A percentile compares a stretch with the other conserved stretches of the same genome.
Evolutionary conservation across 2,888 invertebrate genomes (phyloP).

Genomic region (Caenorhabditis zanzibari): DNA sequence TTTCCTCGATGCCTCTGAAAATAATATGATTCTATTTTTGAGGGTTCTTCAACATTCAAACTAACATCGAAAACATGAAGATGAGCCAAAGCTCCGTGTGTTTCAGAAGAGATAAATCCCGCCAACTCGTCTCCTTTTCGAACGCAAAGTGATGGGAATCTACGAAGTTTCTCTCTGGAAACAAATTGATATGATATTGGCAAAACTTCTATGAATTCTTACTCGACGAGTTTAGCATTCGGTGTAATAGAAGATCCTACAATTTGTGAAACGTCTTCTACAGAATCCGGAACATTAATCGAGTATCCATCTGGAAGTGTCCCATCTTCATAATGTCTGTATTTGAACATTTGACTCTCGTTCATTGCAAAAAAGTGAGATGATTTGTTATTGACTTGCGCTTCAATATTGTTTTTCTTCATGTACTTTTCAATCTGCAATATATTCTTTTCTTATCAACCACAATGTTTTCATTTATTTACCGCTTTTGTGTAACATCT

Average conservation of each 20-base stretch:
- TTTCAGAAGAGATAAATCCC: constrained; percentile 64
- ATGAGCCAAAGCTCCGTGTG: constrained; percentile 62
- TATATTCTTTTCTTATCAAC: constrained; percentile 23
- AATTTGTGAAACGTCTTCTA: constrained; percentile 45
- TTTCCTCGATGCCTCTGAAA: constrained; percentile 63
- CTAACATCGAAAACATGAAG: constrained; percentile 64
- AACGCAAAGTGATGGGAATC: constrained; percentile 63
- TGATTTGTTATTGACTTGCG: constrained; percentile 51
- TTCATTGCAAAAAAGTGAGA: constrained; percentile 66
- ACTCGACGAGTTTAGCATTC: constrained; percentile 47
- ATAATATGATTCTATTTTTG: not conserved
- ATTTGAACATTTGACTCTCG: constrained; percentile 67
- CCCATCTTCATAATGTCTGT: constrained; percentile 49
- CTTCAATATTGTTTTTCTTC: constrained; percentile 64
- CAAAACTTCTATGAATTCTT: not conserved
- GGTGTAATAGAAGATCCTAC: constrained; percentile 27
- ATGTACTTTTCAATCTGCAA: constrained; percentile 63
- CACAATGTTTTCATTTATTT: constrained; percentile 4
- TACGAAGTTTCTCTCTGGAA: constrained; percentile 56
- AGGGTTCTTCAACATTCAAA: not conserved
- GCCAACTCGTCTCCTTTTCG: constrained; percentile 59
- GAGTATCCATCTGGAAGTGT: constrained; percentile 58
- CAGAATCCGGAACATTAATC: constrained; percentile 43
- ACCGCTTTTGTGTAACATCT: constrained; percentile 64
- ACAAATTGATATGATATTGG: not conserved